phyloP scores from a whole-genome alignment of 2,113 vertebrate genomes.

The Muntiacus reevesi region DNA sequence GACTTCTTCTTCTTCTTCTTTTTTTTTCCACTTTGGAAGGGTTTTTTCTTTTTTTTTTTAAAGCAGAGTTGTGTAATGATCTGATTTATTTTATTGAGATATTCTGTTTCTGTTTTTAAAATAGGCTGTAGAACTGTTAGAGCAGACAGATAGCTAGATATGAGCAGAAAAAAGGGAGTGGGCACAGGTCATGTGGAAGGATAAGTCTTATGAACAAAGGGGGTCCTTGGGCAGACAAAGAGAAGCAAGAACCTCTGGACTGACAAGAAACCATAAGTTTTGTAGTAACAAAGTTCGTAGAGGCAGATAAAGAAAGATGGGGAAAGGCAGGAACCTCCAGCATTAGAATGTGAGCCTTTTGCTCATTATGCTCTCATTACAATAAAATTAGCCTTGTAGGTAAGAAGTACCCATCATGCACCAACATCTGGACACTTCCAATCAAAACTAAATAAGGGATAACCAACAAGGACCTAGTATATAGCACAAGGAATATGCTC shows the following conservation, averaged over 20 bases:
- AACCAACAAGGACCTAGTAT: neutral
- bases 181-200: neutral
- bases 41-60: neutral
- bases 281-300: neutral
- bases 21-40: neutral
- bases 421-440: neutral
- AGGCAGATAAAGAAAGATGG: neutral
- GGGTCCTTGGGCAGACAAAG: neutral
- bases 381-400: neutral
- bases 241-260: neutral
- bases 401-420: neutral
- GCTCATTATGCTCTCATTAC: neutral
- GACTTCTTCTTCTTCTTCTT: neutral
- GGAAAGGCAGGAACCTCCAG: neutral
- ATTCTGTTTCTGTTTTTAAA: neutral
- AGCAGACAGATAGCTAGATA: neutral
- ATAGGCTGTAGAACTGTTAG: neutral
- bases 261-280: neutral
- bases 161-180: neutral
- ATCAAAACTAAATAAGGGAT: neutral
- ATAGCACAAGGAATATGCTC: neutral
- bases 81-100: neutral
- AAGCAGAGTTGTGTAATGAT: neutral
- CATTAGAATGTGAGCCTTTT: neutral
- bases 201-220: neutral